These are phyloP conservation scores for Dasysyrphus tricinctus DNA, from an alignment of 2,888 invertebrate species.

Conservation along the genomic window DNA sequence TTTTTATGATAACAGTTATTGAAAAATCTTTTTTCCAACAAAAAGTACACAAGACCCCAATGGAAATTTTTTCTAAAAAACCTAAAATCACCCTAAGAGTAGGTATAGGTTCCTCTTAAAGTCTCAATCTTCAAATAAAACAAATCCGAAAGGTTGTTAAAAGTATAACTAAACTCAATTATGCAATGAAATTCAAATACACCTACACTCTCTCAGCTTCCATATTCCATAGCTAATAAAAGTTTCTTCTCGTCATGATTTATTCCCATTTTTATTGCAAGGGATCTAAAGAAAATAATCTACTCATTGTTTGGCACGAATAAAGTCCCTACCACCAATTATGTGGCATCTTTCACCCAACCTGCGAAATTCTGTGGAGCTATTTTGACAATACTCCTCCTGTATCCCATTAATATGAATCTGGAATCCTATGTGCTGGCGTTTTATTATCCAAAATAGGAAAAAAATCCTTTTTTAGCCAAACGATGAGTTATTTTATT, in stretches of 20 bases:
- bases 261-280: conserved; percentile 40
- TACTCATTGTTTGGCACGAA: conserved; percentile 34
- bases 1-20: no score
- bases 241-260: conserved; percentile 7
- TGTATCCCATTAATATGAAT: conserved; percentile 54
- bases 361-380: conserved; percentile 14
- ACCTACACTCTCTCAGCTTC: not conserved
- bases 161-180: not conserved
- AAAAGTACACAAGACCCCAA: no score
- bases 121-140: not conserved
- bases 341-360: not conserved
- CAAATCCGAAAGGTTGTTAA: not conserved
- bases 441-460: conserved; percentile 55
- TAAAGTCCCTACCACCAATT: conserved; percentile 19
- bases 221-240: not conserved
- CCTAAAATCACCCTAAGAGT: not conserved
- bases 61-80: not conserved
- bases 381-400: conserved; percentile 33
- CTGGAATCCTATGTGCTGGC: conserved; percentile 49
- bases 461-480: conserved; percentile 19
- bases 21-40: no score
- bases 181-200: conserved; percentile 36
- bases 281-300: conserved; percentile 40
- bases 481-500: conserved; percentile 61
- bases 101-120: not conserved